Evolutionary conservation across 2,113 vertebrate genomes (phyloP), one percentile per base, ranked within the genome.

Genomic region (Murina feae): DNA sequence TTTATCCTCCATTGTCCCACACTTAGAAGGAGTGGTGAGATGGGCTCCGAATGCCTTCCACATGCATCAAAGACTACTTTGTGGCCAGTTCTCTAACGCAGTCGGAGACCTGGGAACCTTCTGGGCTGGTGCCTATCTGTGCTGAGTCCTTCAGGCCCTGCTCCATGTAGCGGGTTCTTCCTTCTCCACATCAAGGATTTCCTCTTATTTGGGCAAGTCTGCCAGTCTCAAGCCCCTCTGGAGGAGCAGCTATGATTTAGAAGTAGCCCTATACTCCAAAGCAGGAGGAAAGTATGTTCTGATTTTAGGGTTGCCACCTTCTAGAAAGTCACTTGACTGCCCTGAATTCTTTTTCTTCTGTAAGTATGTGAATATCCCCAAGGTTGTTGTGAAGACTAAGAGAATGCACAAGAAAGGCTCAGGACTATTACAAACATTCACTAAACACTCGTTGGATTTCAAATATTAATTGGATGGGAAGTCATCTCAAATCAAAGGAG

Each of bases 401-500:
- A 81, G 16, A 65, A 63, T 18, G 7, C 17, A 20, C 44, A 69
- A 85, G 68, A 51, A 81, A 85, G 53, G 5, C 16, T 58, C 35
- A 83, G 66, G 39, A 3, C 66, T 91, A 30, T 86, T 60, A 25
- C 28, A 88, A 82, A 63, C 17, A 37, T 14, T 49, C 69, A 13
- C 5, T 30, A 65, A 93, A 69, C 65, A 42, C 23, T 42, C 37
- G 47, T 49, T 83, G 68, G 55, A n/a, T 75, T 47, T 30, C 47
- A 94, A 69, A 83, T 83, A 28, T 58, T 32, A 63, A 63, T 5
- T 69, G 69, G 32, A 58, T 51, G 3, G 65, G 35, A 88, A 88
- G 21, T 86, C 20, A 91, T 81, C 44, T 83, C 75, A 93, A 30
- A 74, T 86, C 81, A 49, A 86, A 96, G 39, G 12, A 79, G 69